Base-by-base conservation (phyloP, 2,888 invertebrate species). In the Zootermopsis nevadensis region DNA sequence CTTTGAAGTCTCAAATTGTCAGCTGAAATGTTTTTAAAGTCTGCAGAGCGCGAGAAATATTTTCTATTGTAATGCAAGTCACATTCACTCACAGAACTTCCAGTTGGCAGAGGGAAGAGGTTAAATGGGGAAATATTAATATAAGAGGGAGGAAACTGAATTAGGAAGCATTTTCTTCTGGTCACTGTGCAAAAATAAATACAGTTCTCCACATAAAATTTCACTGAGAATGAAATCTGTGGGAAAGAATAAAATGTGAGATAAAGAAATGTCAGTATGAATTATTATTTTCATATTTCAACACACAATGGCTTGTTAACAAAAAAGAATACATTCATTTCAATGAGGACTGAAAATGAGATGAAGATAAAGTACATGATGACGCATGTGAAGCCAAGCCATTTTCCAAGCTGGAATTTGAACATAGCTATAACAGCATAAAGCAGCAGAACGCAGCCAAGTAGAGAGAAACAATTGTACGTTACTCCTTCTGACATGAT, bases 401-500 rank as follows among this genome's bases (percentile, higher is more conserved):
- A 92, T 90, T 93, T 94, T 88, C 94, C 94, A 87, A 96, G 90
- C 84, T 88, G 89, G 88, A 95, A 95, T 87, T 93, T 92, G 88
- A 94, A 95, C 66, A 93, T 86, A 0, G 92, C 90, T 81, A 97
- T 91, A 38, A 93, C 91, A 0, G 91, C 88, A 88, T 95, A 94
- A 31, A 97, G 90, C 8, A 95, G 90, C 69, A 94, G 89, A 3
- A 96, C 90, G 0, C 96, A 95, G 0, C 94, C 93, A 80, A 97
- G 90, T 24, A 97, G 90, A 0, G 94, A 94, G 82, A 95, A 91
- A 0, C 95, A 93, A 85, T 94, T 95, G 89, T 95, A 96, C 0
- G 93, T 92, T 60, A 97, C 88, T 0, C 96, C 96, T 35, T 93
- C 92, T 0, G 96, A 96, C 89, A 95, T 94, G 86, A 96, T 94